A percentile compares a stretch with the other conserved stretches of the same genome.
phyloP scores from a whole-genome alignment of 2,113 vertebrate species.

The Gambusia holbrooki region DNA sequence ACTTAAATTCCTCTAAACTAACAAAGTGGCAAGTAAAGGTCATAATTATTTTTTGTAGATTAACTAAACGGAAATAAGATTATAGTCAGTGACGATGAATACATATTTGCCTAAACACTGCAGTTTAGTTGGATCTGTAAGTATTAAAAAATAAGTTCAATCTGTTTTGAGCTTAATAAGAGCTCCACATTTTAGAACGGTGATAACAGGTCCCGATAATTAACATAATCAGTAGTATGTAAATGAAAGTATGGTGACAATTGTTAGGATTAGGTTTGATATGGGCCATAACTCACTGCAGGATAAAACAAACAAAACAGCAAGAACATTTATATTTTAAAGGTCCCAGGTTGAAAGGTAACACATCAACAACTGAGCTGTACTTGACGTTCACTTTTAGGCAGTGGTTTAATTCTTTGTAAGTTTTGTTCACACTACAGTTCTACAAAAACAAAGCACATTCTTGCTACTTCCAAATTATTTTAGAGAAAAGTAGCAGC shows the following conservation, averaged over 20 bases:
- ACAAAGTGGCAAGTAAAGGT: conserved; percentile 56
- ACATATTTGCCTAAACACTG: not conserved
- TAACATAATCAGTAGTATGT: not conserved
- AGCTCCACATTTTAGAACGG: not conserved
- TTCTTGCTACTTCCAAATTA: not conserved
- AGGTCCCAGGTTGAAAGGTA: not conserved
- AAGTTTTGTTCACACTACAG: not conserved
- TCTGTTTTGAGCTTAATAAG: not conserved
- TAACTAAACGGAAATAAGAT: conserved; percentile 25
- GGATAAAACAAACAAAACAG: not conserved
- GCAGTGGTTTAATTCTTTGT: not conserved
- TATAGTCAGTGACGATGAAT: not conserved
- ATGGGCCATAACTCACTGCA: not conserved
- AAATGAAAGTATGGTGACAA: not conserved
- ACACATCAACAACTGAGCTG: not conserved
- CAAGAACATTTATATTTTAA: not conserved
- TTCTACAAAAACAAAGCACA: not conserved
- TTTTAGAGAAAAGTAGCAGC: not conserved
- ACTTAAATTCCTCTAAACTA: conserved; percentile 50
- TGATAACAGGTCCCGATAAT: not conserved
- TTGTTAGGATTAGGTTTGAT: not conserved
- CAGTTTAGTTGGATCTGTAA: not conserved
- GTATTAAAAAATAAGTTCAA: not conserved
- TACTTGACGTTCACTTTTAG: not conserved
- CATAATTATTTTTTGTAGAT: conserved; percentile 25